Percentiles rank a stretch among this genome's conserved stretches.
Conservation (phyloP, 2,888 invertebrate species). For the Agapetus fuscipes region DNA sequence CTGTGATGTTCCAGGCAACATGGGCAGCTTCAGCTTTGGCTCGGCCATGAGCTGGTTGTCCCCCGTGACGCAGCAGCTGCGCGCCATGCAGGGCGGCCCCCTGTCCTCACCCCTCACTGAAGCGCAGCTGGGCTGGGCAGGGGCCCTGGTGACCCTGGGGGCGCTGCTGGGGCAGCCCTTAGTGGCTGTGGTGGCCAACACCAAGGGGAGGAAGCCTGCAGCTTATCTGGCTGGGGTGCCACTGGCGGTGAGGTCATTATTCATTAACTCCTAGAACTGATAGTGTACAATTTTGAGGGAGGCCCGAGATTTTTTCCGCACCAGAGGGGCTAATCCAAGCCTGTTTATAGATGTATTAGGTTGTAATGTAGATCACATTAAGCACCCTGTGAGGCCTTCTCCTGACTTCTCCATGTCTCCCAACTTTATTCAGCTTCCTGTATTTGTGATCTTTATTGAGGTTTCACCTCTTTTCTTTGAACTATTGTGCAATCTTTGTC, state of each 20-base stretch:
- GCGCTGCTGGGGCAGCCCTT: conserved; percentile 12
- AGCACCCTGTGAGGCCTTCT: no score
- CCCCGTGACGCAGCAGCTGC: conserved; percentile 11
- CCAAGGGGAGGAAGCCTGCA: conserved; percentile 15
- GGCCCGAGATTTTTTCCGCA: no score
- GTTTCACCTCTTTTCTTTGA: no score
- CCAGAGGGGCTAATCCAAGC: no score
- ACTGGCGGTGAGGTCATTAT: conserved; percentile 10
- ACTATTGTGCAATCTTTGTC: no score
- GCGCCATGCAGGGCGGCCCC: not conserved
- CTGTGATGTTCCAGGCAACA: conserved; percentile 14
- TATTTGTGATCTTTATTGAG: no score
- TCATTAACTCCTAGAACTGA: no score
- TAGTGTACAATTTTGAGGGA: no score
- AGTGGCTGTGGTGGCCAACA: conserved; percentile 12
- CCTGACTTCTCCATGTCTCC: no score
- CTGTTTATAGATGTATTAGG: no score
- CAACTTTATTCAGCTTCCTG: no score
- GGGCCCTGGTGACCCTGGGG: conserved; percentile 12
- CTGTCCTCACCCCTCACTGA: conserved; percentile 12
- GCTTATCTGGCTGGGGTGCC: conserved; percentile 16
- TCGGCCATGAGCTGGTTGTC: conserved; percentile 19
- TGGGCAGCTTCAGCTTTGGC: conserved; percentile 18
- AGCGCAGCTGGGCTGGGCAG: conserved; percentile 14
- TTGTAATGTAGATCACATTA: no score